A percentile compares a stretch with the other conserved stretches of the same genome.
Conservation (phyloP, 2,113 vertebrate species). For the Phainopepla nitens region DNA sequence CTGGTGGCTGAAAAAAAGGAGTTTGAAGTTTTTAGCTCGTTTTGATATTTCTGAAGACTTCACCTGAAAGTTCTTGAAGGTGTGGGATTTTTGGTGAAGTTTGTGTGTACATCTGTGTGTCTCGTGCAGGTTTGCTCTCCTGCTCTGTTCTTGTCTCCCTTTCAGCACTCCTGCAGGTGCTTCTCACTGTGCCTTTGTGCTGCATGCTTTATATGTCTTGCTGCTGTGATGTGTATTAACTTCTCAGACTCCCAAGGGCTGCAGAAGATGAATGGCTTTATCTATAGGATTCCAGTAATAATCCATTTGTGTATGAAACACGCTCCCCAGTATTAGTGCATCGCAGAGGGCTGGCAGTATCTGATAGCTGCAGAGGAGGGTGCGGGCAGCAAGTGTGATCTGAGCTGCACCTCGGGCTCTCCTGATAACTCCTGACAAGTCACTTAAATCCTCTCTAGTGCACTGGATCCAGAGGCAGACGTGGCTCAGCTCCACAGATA, state of each 20-base stretch:
- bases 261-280: slow-evolving; percentile 25
- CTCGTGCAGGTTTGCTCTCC: background rate
- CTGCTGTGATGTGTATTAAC: slow-evolving; percentile 5
- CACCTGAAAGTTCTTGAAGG: background rate
- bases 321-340: background rate
- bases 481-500: fast-evolving
- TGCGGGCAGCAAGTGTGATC: background rate
- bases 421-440: background rate
- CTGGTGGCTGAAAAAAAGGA: background rate
- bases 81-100: background rate
- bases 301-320: slow-evolving; percentile 23
- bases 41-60: background rate
- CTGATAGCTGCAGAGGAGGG: background rate
- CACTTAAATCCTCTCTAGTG: background rate
- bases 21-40: background rate
- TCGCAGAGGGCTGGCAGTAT: background rate
- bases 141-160: background rate
- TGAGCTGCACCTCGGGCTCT: background rate
- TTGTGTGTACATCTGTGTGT: background rate
- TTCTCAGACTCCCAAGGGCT: background rate
- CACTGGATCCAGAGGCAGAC: background rate
- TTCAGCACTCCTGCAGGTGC: background rate
- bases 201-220: background rate
- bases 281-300: slow-evolving; percentile 36
- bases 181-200: background rate